phyloP scores from a whole-genome alignment of 2,113 vertebrate species.

The Malurus elegans region DNA sequence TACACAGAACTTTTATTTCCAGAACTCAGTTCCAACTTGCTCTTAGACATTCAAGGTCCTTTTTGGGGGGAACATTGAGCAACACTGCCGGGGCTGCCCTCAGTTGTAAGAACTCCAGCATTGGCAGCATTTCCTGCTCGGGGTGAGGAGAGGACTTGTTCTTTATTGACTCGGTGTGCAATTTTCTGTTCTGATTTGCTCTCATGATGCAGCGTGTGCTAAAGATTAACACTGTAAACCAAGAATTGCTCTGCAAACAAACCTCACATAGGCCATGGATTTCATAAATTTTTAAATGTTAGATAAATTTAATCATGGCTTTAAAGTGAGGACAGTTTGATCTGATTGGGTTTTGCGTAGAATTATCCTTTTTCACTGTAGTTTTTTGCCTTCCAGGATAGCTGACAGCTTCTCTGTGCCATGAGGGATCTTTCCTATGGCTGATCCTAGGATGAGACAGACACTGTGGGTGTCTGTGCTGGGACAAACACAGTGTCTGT shows the following conservation, averaged over 20 bases:
- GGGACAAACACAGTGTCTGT: background rate
- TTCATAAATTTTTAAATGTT: slow-evolving; percentile 26
- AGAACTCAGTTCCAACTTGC: background rate
- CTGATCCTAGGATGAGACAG: background rate
- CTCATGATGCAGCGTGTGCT: background rate
- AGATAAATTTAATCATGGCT: background rate
- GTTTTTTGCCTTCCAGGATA: background rate
- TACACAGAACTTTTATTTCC: background rate
- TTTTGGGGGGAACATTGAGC: background rate
- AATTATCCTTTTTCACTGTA: background rate
- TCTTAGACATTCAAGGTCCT: background rate
- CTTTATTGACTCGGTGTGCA: slow-evolving; percentile 16
- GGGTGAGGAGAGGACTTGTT: background rate
- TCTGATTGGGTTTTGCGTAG: background rate
- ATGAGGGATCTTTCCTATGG: background rate
- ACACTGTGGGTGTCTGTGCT: background rate
- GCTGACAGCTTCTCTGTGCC: background rate
- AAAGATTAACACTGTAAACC: slow-evolving; percentile 50
- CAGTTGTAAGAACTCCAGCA: background rate
- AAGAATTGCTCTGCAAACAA: slow-evolving; percentile 51
- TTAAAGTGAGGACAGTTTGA: background rate
- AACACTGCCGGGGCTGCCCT: background rate
- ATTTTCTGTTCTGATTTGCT: slow-evolving; percentile 23
- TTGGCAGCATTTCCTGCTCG: background rate
- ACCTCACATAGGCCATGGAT: background rate